Conservation (phyloP, 2,888 invertebrate genomes). For the Drosophila gaucha region DNA sequence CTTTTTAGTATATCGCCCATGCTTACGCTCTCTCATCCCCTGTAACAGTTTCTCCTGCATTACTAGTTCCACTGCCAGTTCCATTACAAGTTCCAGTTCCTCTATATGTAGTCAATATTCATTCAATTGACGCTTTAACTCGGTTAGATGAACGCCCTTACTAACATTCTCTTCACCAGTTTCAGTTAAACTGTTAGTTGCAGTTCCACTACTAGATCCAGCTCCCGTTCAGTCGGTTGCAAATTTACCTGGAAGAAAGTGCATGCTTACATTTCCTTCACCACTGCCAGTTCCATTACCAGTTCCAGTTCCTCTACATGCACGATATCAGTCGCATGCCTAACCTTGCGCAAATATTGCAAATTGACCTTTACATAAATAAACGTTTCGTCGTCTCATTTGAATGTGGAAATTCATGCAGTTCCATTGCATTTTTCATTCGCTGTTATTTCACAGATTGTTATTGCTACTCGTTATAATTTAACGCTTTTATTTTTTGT, state of each 20-base stretch:
- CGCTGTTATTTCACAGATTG: slow-evolving; percentile 9
- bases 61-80: not conserved
- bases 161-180: too few species aligned
- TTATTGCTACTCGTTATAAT: slow-evolving; percentile 26
- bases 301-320: not conserved
- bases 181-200: not conserved
- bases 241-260: too few species aligned
- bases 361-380: slow-evolving; percentile 76
- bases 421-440: slow-evolving; percentile 18
- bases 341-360: slow-evolving; percentile 77
- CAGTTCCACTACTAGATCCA: not conserved
- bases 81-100: slow-evolving; percentile 3
- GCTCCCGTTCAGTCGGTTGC: not conserved
- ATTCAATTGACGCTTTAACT: too few species aligned
- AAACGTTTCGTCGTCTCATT: slow-evolving; percentile 42
- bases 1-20: too few species aligned
- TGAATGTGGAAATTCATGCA: slow-evolving; percentile 58
- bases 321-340: slow-evolving; percentile 36
- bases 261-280: too few species aligned
- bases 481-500: slow-evolving; percentile 40
- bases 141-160: not conserved
- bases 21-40: too few species aligned
- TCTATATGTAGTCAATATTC: too few species aligned
- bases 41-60: too few species aligned
- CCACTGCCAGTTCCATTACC: not conserved